Evolutionary conservation across 2,888 invertebrate species (phyloP).

Genomic region (Selenia dentaria): DNA sequence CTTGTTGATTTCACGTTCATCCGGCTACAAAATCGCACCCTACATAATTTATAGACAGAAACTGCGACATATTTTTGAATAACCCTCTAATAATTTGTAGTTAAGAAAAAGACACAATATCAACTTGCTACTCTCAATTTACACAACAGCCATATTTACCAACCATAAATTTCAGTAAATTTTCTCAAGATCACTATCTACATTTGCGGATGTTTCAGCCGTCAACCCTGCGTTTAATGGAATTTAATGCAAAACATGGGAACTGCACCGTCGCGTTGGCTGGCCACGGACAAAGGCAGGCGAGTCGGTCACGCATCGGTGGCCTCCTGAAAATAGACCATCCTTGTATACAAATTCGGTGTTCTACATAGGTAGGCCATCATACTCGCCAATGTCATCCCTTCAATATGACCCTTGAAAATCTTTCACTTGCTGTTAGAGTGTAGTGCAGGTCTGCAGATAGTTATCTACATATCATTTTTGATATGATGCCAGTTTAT

Average conservation of each 20-base stretch:
- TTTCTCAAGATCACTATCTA: slow-evolving; percentile 30
- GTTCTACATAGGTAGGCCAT: slow-evolving; percentile 37
- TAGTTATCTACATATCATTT: no score
- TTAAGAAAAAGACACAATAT: no score
- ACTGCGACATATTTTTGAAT: no score
- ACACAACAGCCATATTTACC: background rate
- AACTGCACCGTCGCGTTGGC: slow-evolving; percentile 71
- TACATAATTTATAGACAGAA: no score
- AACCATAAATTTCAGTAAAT: slow-evolving; percentile 17
- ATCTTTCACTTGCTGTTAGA: background rate
- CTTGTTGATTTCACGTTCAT: no score
- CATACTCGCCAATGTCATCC: slow-evolving; percentile 41
- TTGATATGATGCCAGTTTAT: no score
- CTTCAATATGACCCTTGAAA: slow-evolving; percentile 4
- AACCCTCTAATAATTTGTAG: no score
- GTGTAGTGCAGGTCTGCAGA: no score
- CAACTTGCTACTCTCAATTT: no score
- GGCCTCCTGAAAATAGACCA: slow-evolving; percentile 48
- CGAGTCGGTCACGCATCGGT: slow-evolving; percentile 72
- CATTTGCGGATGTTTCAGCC: slow-evolving; percentile 28
- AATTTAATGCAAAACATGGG: slow-evolving; percentile 71
- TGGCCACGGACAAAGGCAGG: slow-evolving; percentile 78
- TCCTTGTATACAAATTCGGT: slow-evolving; percentile 35
- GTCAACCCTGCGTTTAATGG: slow-evolving; percentile 26
- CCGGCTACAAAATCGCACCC: no score